Conservation (phyloP, 1,140 invertebrate genomes). For the Aphidius ervi region DNA sequence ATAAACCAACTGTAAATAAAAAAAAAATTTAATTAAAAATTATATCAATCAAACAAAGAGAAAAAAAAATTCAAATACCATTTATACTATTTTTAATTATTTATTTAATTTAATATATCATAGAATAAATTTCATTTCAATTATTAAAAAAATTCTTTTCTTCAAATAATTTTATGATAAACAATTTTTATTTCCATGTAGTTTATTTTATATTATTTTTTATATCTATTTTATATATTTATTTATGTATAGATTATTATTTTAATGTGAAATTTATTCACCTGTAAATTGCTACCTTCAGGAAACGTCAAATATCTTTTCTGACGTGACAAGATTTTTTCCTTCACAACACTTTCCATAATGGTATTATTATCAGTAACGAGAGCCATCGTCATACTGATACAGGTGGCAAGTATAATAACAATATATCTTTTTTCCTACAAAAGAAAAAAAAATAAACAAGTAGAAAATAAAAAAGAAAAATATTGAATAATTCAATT, state of each 20-base stretch:
- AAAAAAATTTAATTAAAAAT: not conserved
- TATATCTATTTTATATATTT: not conserved
- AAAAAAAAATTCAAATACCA: not conserved
- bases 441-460: not conserved
- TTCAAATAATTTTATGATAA: not conserved
- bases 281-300: slow-evolving; percentile 47
- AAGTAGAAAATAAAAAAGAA: no score
- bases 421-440: not conserved
- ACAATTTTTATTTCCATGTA: not conserved
- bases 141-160: not conserved
- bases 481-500: no score
- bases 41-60: not conserved
- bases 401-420: slow-evolving; percentile 2
- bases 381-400: slow-evolving; percentile 5
- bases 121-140: no score
- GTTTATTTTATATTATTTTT: not conserved
- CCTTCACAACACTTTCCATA: slow-evolving; percentile 3
- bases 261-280: slow-evolving; percentile 24
- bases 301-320: slow-evolving; percentile 49
- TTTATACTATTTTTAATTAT: not conserved
- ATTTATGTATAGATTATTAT: not conserved
- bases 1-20: slow-evolving; percentile 45
- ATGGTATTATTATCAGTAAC: not conserved
- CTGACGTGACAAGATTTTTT: slow-evolving; percentile 36
- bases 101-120: no score